Evolutionary conservation across 1,140 invertebrate species (phyloP).

Genomic region (Drosophila orena): DNA sequence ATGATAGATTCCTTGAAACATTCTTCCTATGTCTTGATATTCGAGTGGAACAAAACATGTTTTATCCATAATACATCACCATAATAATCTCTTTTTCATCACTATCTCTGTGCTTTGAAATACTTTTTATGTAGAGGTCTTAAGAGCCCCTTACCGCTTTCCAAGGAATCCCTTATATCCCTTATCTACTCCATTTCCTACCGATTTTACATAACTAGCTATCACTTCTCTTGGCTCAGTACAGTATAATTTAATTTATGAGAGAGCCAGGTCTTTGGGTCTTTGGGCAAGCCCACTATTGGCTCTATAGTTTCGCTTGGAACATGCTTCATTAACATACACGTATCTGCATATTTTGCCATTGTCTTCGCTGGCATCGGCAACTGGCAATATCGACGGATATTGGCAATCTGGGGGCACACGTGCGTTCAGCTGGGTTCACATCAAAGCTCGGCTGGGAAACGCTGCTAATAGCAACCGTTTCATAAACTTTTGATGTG

Average conservation of each 20-base stretch:
- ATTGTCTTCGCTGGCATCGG: conserved; percentile 27
- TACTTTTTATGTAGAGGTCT: too few species aligned
- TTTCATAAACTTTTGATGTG: conserved; percentile 52
- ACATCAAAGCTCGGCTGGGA: conserved; percentile 59
- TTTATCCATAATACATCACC: too few species aligned
- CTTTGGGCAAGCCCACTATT: too few species aligned
- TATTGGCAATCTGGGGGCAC: conserved; percentile 41
- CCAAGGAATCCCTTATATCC: not conserved
- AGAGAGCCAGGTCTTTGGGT: too few species aligned
- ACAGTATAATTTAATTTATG: conserved; percentile 20
- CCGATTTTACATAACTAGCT: not conserved
- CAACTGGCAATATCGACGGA: conserved; percentile 14
- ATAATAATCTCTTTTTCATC: too few species aligned
- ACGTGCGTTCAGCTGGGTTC: conserved; percentile 31
- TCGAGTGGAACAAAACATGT: too few species aligned
- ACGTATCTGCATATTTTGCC: conserved; percentile 37
- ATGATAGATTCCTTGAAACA: too few species aligned
- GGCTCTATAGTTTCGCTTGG: conserved; percentile 26
- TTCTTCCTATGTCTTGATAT: too few species aligned
- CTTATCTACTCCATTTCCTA: not conserved
- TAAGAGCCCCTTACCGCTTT: not conserved
- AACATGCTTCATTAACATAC: conserved; percentile 34
- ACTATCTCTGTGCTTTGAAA: too few species aligned
- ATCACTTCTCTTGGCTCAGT: conserved; percentile 4
- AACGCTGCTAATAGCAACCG: conserved; percentile 73